Conservation (phyloP, 2,888 invertebrate genomes). For the Phortica okadai region DNA sequence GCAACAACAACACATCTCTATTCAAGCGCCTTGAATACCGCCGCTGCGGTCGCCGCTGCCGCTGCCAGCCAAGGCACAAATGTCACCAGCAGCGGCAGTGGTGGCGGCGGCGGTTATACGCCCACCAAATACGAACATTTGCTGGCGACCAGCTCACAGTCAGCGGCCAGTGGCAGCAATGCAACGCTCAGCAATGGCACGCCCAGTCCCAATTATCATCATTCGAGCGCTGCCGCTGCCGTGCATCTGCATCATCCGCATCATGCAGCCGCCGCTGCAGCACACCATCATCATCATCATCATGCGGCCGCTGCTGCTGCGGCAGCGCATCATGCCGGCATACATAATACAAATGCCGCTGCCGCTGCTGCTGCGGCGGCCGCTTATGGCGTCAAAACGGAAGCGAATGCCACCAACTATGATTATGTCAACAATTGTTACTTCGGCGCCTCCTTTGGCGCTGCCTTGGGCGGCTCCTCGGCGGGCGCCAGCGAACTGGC, state of each 20-base stretch:
- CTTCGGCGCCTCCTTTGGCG: conserved; percentile 75
- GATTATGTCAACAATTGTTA: conserved; percentile 77
- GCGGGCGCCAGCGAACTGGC: conserved; percentile 79
- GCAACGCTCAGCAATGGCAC: conserved; percentile 63
- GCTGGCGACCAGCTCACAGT: conserved; percentile 48
- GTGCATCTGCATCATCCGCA: conserved; percentile 68
- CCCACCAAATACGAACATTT: conserved; percentile 67
- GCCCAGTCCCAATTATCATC: conserved; percentile 73
- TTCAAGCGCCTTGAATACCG: conserved; percentile 55
- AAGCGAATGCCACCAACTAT: conserved; percentile 74
- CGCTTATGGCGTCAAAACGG: conserved; percentile 73
- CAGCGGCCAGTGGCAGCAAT: conserved; percentile 56
- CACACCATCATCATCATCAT: conserved; percentile 61
- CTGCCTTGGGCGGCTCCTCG: conserved; percentile 69
- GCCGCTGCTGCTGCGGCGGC: conserved; percentile 63
- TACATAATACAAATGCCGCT: conserved; percentile 41
- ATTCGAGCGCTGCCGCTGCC: conserved; percentile 53
- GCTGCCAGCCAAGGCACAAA: conserved; percentile 44
- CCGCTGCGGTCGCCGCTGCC: conserved; percentile 29
- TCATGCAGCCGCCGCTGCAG: conserved; percentile 45
- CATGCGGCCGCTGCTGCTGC: conserved; percentile 42
- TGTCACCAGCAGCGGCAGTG: conserved; percentile 53
- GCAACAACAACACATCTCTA: conserved; percentile 61
- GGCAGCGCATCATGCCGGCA: conserved; percentile 45
- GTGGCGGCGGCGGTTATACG: conserved; percentile 60